Evolutionary conservation across 2,797 vertebrate genomes (phyloP).

Genomic region (Sus cebifrons): DNA sequence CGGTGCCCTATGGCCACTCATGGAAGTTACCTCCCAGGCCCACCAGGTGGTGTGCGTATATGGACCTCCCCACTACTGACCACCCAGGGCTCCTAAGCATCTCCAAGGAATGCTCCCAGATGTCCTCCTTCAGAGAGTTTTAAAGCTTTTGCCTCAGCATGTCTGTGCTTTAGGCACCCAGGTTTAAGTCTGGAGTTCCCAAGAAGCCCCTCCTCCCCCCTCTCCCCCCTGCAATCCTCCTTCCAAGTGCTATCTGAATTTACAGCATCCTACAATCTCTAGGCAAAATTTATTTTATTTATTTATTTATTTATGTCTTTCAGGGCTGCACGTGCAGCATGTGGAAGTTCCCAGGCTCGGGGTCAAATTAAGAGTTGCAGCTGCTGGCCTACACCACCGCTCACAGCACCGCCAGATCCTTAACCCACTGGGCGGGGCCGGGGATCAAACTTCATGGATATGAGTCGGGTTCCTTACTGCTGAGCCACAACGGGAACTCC

Average conservation of each 20-base stretch:
- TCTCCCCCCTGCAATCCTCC: accelerated
- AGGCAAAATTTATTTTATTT: background rate
- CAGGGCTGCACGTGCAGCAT: too few relatives aligned
- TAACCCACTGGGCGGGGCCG: too few relatives aligned
- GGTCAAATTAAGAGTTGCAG: too few relatives aligned
- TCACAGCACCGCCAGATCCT: too few relatives aligned
- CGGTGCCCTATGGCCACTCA: too few relatives aligned
- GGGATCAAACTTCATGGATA: too few relatives aligned
- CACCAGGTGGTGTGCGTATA: constrained; percentile 61
- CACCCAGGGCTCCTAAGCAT: background rate
- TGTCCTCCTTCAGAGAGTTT: accelerated
- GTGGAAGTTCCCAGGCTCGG: too few relatives aligned
- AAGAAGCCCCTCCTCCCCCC: background rate
- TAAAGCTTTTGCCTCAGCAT: background rate
- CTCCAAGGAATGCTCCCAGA: background rate
- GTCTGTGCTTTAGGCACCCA: background rate
- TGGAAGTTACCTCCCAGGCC: background rate
- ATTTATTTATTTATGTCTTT: too few relatives aligned
- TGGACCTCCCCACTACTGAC: background rate
- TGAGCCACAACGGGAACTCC: background rate
- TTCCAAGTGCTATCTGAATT: background rate
- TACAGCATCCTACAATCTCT: background rate
- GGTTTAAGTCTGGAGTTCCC: background rate
- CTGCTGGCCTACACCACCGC: too few relatives aligned
- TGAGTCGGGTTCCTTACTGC: too few relatives aligned